phyloP scores from a whole-genome alignment of 2,797 vertebrate genomes.

The Falco naumanni region DNA sequence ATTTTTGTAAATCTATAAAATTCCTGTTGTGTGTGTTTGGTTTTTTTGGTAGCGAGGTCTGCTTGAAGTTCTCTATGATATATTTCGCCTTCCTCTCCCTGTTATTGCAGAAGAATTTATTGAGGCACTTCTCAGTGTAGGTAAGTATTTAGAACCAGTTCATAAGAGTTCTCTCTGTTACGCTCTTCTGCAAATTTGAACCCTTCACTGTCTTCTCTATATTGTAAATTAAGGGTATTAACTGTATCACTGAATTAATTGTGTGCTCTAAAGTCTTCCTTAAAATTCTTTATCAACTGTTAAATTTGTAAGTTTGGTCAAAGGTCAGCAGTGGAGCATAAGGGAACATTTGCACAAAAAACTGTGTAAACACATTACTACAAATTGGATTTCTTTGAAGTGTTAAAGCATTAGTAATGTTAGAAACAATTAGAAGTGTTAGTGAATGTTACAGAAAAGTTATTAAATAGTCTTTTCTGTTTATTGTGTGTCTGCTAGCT shows the following conservation, averaged over 20 bases:
- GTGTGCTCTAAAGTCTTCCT: not conserved
- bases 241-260: not conserved
- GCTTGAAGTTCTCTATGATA: slow-evolving; percentile 95
- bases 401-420: not conserved
- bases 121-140: slow-evolving; percentile 94
- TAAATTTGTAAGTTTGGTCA: not conserved
- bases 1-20: not conserved
- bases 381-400: not conserved
- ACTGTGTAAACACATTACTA: not conserved
- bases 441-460: not conserved
- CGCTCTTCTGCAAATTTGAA: not conserved
- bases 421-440: not conserved
- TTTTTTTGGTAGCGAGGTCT: slow-evolving; percentile 86
- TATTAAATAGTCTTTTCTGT: not conserved
- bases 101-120: slow-evolving; percentile 93
- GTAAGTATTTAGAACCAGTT: slow-evolving; percentile 77
- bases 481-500: not conserved
- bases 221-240: not conserved
- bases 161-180: not conserved
- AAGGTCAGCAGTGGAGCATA: not conserved
- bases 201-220: not conserved
- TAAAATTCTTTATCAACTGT: not conserved
- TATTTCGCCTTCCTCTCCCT: slow-evolving; percentile 95
- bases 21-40: not conserved
- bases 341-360: not conserved